These are phyloP conservation scores for Cydia pomonella DNA, from an alignment of 1,140 invertebrate species.

Conservation along the genomic window DNA sequence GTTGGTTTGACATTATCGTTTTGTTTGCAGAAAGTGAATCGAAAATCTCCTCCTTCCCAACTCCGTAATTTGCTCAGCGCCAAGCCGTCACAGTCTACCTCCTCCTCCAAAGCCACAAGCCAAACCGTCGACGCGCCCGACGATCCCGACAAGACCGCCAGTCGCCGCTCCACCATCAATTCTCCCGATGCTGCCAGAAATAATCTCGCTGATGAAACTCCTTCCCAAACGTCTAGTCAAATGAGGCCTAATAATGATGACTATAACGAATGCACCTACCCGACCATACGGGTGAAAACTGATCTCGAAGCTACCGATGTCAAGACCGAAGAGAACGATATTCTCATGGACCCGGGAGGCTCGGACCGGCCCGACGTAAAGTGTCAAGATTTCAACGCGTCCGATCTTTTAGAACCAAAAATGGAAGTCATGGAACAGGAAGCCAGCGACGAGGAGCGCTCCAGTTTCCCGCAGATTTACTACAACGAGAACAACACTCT, in stretches of 20 bases:
- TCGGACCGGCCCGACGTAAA: slow-evolving; percentile 61
- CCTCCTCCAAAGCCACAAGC: slow-evolving; percentile 81
- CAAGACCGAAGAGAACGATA: slow-evolving; percentile 75
- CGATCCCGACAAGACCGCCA: slow-evolving; percentile 72
- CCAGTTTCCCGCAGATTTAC: slow-evolving; percentile 66
- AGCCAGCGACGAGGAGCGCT: slow-evolving; percentile 73
- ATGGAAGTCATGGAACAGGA: slow-evolving; percentile 78
- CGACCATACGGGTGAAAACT: slow-evolving; percentile 76
- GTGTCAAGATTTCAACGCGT: slow-evolving; percentile 69
- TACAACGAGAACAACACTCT: slow-evolving; percentile 72
- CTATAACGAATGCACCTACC: slow-evolving; percentile 77
- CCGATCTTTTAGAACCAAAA: slow-evolving; percentile 75
- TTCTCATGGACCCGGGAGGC: slow-evolving; percentile 73
- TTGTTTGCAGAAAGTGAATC: slow-evolving; percentile 74
- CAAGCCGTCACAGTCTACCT: slow-evolving; percentile 80
- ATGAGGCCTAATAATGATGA: slow-evolving; percentile 79
- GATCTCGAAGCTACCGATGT: slow-evolving; percentile 78
- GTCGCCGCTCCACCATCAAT: slow-evolving; percentile 72
- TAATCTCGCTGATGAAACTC: slow-evolving; percentile 78
- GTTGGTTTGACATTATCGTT: slow-evolving; percentile 31
- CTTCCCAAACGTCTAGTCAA: slow-evolving; percentile 80
- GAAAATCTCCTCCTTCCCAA: slow-evolving; percentile 80
- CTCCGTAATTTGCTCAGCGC: slow-evolving; percentile 80
- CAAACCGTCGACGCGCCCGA: slow-evolving; percentile 79
- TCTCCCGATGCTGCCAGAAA: slow-evolving; percentile 79